Conservation (phyloP, 2,113 vertebrate species). For the Triplophysa siluroides region DNA sequence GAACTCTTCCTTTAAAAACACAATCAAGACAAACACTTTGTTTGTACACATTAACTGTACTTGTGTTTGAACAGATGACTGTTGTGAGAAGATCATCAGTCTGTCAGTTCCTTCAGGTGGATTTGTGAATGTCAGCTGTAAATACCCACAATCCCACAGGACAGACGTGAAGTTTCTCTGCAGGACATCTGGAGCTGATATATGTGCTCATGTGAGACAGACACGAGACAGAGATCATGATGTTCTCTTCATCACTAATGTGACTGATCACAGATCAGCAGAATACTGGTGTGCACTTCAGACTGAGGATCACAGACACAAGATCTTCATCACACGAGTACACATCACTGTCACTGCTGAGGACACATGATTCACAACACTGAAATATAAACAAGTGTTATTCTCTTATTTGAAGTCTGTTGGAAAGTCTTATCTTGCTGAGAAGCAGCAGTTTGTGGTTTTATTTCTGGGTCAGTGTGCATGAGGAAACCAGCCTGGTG, state of each 20-base stretch:
- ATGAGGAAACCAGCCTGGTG: too few relatives aligned
- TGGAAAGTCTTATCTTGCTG: too few relatives aligned
- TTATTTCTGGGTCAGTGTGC: too few relatives aligned
- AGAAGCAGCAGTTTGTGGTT: too few relatives aligned
- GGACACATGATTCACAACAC: too few relatives aligned
- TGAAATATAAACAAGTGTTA: too few relatives aligned
- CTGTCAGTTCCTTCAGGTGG: neutral
- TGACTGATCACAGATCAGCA: neutral
- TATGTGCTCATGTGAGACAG: conserved; percentile 15
- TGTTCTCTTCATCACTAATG: neutral
- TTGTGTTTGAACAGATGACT: too few relatives aligned
- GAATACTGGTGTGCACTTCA: conserved; percentile 22
- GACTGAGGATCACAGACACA: neutral
- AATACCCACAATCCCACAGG: conserved; percentile 12
- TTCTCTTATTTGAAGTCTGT: too few relatives aligned
- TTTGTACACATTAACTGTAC: accelerated
- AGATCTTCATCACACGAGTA: conserved; percentile 22
- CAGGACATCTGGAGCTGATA: neutral
- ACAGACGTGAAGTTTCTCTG: conserved; percentile 31
- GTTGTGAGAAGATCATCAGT: conserved; percentile 10
- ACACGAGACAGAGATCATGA: neutral
- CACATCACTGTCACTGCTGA: neutral
- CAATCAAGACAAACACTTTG: too few relatives aligned
- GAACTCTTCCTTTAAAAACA: neutral
- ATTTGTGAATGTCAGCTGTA: conserved; percentile 36